A percentile compares a stretch with the other conserved stretches of the same genome.
phyloP scores from a whole-genome alignment of 2,113 vertebrate genomes.

The Danionella cerebrum region DNA sequence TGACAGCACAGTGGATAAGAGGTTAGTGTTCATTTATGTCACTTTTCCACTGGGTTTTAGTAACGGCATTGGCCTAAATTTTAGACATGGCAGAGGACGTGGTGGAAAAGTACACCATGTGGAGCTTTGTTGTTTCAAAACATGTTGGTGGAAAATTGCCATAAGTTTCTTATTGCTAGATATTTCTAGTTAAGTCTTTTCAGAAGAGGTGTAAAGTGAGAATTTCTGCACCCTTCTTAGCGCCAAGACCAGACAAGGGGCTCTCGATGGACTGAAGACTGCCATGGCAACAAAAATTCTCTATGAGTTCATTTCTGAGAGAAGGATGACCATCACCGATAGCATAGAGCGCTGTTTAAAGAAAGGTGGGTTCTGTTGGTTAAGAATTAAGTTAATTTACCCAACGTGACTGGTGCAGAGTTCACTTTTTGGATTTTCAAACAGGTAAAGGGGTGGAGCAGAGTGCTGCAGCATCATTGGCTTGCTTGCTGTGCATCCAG shows the following conservation, averaged over 20 bases:
- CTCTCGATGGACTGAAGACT: slow-evolving; percentile 85
- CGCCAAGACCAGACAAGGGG: slow-evolving; percentile 88
- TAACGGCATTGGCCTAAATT: too few species aligned
- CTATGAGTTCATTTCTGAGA: slow-evolving; percentile 87
- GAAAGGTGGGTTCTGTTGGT: slow-evolving; percentile 72
- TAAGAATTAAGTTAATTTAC: too few species aligned
- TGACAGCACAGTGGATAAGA: slow-evolving; percentile 93
- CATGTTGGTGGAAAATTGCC: too few species aligned
- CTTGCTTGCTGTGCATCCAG: slow-evolving; percentile 89
- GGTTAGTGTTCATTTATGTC: slow-evolving; percentile 69
- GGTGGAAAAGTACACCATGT: too few species aligned
- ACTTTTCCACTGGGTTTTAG: too few species aligned
- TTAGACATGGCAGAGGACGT: too few species aligned
- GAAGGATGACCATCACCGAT: slow-evolving; percentile 93
- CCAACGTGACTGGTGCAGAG: background rate
- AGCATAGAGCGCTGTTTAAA: slow-evolving; percentile 94
- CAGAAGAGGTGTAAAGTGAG: too few species aligned
- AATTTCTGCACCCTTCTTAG: slow-evolving; percentile 56
- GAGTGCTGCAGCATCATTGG: slow-evolving; percentile 80
- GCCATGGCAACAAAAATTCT: slow-evolving; percentile 88
- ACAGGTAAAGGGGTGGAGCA: slow-evolving; percentile 91
- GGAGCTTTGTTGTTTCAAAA: too few species aligned
- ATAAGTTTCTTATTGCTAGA: too few species aligned
- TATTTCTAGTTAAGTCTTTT: too few species aligned
- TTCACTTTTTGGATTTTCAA: background rate